Conservation (phyloP, 2,113 vertebrate species). For the Dipodomys spectabilis region DNA sequence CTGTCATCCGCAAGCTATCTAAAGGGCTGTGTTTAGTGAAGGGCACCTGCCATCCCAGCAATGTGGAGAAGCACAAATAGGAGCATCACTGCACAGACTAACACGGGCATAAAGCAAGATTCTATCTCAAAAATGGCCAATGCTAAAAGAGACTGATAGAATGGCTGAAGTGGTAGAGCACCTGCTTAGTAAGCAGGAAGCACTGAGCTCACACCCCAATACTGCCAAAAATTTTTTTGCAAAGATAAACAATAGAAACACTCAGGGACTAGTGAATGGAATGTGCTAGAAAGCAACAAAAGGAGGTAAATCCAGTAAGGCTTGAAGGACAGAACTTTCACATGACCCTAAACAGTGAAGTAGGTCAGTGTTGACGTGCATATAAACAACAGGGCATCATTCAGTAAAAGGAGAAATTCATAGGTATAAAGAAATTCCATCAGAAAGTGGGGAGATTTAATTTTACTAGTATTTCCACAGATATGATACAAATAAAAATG, state of each 20-base stretch:
- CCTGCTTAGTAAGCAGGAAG: too few relatives aligned
- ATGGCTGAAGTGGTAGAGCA: too few relatives aligned
- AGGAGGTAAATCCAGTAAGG: not conserved
- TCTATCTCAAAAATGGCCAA: too few relatives aligned
- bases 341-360: not conserved
- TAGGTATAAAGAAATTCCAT: not conserved
- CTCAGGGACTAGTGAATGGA: not conserved
- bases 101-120: too few relatives aligned
- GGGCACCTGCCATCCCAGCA: too few relatives aligned
- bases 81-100: too few relatives aligned
- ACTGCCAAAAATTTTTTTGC: too few relatives aligned
- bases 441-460: not conserved
- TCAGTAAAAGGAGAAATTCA: not conserved
- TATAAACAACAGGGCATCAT: not conserved
- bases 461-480: constrained; percentile 44
- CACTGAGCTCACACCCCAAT: too few relatives aligned
- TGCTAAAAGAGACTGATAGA: too few relatives aligned
- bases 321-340: constrained; percentile 10
- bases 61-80: too few relatives aligned
- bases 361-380: not conserved
- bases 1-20: too few relatives aligned
- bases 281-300: not conserved
- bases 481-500: constrained; percentile 14
- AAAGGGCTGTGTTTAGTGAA: too few relatives aligned
- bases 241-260: not conserved